Conservation (phyloP, 2,888 invertebrate species). For the Mimumesa dahlbomi region DNA sequence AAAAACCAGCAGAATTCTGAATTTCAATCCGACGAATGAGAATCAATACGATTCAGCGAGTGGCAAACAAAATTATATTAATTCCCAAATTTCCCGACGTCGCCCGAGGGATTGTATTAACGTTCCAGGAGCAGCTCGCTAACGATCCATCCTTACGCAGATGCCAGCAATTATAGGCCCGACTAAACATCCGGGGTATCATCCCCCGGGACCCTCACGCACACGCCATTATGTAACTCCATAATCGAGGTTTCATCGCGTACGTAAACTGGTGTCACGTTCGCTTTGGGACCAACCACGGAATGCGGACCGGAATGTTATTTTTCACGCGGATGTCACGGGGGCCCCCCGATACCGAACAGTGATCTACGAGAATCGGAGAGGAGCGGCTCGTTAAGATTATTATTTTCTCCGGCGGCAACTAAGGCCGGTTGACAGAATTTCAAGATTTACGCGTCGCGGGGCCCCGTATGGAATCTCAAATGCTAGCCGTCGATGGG, state of each 20-base stretch:
- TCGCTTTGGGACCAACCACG: constrained; percentile 23
- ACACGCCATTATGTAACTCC: constrained; percentile 50
- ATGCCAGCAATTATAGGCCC: constrained; percentile 63
- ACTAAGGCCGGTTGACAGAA: background rate
- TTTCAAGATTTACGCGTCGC: constrained; percentile 10
- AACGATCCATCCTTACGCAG: constrained; percentile 59
- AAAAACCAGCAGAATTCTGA: no score
- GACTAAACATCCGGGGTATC: constrained; percentile 52
- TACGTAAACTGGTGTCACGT: constrained; percentile 35
- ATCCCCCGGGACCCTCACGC: constrained; percentile 60
- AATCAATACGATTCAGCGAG: no score
- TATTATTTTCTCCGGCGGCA: constrained; percentile 16
- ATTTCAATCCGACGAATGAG: no score
- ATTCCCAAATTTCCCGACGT: no score
- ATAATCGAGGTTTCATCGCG: constrained; percentile 55
- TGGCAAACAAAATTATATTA: no score
- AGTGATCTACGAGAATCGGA: background rate
- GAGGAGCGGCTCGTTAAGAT: constrained; percentile 11
- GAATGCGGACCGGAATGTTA: background rate
- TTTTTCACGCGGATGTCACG: background rate
- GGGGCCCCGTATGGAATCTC: constrained; percentile 30
- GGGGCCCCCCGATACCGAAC: background rate
- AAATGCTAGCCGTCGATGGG: background rate
- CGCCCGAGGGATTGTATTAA: no score
- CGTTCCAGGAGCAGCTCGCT: constrained; percentile 30